Percentiles rank a stretch among this genome's conserved stretches.
phyloP scores from a whole-genome alignment of 2,113 vertebrate species.

The Microcebus jonahi region DNA sequence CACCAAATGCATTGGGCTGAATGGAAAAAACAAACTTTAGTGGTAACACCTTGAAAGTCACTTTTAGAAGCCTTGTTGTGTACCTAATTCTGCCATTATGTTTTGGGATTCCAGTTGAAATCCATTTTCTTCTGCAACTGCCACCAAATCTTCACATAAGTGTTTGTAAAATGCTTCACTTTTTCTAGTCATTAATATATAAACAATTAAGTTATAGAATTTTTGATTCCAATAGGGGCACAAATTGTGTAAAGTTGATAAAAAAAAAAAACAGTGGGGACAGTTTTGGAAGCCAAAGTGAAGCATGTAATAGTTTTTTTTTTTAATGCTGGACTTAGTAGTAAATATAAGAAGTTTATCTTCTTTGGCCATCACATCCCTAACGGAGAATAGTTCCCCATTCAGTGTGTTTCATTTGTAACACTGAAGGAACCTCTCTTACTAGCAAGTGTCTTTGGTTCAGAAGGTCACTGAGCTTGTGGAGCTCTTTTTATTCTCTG shows the following conservation, averaged over 20 bases:
- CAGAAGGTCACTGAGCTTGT: neutral
- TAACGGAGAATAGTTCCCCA: neutral
- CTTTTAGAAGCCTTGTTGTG: neutral
- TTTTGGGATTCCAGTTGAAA: neutral
- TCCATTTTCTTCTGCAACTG: neutral
- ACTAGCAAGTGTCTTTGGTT: neutral
- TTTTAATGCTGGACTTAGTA: neutral
- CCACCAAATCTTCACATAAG: neutral
- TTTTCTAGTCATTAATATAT: neutral
- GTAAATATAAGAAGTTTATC: neutral
- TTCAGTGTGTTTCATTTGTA: neutral
- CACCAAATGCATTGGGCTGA: neutral
- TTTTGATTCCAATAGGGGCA: neutral
- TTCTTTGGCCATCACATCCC: neutral
- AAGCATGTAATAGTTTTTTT: neutral
- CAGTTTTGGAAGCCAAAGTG: neutral
- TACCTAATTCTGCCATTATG: neutral
- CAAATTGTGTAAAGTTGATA: neutral
- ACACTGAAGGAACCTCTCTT: neutral
- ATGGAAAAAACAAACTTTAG: neutral
- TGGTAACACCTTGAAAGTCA: neutral
- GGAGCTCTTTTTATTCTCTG: neutral
- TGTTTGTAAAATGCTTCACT: neutral
- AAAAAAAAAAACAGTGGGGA: neutral
- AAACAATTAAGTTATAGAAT: neutral